Conservation (phyloP, 2,797 vertebrate genomes). For the Megaceryle alcyon region DNA sequence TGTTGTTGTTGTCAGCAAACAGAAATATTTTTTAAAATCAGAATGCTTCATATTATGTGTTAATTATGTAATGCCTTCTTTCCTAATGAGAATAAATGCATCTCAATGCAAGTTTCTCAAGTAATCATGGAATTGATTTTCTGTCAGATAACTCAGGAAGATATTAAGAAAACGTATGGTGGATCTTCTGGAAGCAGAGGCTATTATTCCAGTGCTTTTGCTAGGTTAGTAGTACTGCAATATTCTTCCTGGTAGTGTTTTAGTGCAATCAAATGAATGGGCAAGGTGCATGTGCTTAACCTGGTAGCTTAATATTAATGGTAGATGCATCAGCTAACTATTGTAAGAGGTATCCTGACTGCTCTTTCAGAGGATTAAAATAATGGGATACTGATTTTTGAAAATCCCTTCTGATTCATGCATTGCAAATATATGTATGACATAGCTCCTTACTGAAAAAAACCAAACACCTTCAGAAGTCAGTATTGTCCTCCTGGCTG, state of each 20-base stretch:
- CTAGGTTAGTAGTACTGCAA: slow-evolving; percentile 82
- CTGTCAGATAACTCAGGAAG: slow-evolving; percentile 94
- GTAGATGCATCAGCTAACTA: background rate
- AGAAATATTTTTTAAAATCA: background rate
- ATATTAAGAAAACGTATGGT: slow-evolving; percentile 98
- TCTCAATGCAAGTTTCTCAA: background rate
- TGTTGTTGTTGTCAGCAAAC: background rate
- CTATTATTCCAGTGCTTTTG: slow-evolving; percentile 99
- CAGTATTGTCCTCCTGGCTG: background rate
- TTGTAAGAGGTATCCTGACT: background rate
- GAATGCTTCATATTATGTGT: background rate
- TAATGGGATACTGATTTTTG: background rate
- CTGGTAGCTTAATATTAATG: background rate
- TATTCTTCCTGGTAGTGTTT: background rate
- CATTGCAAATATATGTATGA: background rate
- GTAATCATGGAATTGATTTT: background rate
- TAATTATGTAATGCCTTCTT: background rate
- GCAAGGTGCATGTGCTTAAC: background rate
- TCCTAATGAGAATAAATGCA: background rate
- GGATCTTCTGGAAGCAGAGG: slow-evolving; percentile 97
- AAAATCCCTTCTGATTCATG: background rate
- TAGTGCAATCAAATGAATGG: background rate
- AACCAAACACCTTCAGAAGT: background rate
- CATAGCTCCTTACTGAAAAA: background rate
- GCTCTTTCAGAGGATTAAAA: background rate